Evolutionary conservation across 2,888 invertebrate species (phyloP), one percentile per base, ranked within the genome.

Genomic region (Protula sp.): DNA sequence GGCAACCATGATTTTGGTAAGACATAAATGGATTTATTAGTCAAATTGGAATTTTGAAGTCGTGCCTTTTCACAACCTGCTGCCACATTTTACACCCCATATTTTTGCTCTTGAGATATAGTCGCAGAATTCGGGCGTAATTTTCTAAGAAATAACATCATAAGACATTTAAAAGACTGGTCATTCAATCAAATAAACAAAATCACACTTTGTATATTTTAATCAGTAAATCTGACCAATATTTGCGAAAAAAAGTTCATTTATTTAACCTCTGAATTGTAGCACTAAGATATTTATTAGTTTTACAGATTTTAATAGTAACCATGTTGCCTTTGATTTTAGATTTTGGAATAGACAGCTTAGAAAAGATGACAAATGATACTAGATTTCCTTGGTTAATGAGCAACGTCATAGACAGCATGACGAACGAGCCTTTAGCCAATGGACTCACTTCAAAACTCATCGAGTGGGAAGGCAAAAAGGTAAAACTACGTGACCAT

Each of bases 1-100:
- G 94, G 94, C 47, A 94, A 94, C 80, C 94, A 94, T 81, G 94
- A 94, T 79, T 94, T 94, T 82, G 92, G 90, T 90, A 81, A 85
- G 86, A 51, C 22, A 5, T 22, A 9, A n/a, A n/a, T n/a, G n/a
- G n/a, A n/a, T n/a, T n/a, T n/a, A n/a, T n/a, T n/a, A 22, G 9
- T 19, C 5, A 19, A 19, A 50, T 50, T 22, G 9, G 22, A 19
- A n/a, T n/a, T n/a, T n/a, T n/a, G n/a, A n/a, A n/a, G n/a, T n/a
- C n/a, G n/a, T n/a, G n/a, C n/a, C n/a, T n/a, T n/a, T n/a, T n/a
- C n/a, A n/a, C n/a, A n/a, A n/a, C n/a, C n/a, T n/a, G n/a, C n/a
- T n/a, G n/a, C n/a, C n/a, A n/a, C n/a, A n/a, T n/a, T 47, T 26
- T 47, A 3, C 3, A 5, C 3, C 3, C 22, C 24, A 2, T 3